These are phyloP conservation scores for Imbricaverruca yamaguchii DNA, from an alignment of 2,888 invertebrate species.

Conservation along the genomic window DNA sequence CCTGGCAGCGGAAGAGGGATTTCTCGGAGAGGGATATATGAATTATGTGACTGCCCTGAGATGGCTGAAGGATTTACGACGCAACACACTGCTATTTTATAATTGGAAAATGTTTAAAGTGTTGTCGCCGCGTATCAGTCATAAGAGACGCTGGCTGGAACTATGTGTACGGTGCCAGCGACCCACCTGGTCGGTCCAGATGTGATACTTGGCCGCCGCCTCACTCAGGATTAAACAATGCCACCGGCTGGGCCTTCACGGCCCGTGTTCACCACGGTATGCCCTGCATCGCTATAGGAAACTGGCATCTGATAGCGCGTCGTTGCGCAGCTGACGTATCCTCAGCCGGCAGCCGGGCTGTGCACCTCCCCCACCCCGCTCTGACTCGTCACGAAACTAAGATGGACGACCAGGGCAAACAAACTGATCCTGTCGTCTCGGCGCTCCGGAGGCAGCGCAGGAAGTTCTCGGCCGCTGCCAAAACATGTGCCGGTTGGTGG, in stretches of 20 bases:
- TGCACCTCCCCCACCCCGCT: neutral
- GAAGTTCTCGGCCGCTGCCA: slow-evolving; percentile 20
- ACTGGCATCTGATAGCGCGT: too few relatives aligned
- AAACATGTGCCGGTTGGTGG: slow-evolving; percentile 20
- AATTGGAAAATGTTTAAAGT: slow-evolving; percentile 15
- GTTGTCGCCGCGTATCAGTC: neutral
- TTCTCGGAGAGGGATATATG: slow-evolving; percentile 18
- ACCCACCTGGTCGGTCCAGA: neutral
- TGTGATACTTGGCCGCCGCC: neutral
- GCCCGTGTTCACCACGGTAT: neutral
- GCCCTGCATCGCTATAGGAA: neutral
- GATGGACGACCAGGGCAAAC: slow-evolving; percentile 8
- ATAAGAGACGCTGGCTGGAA: neutral
- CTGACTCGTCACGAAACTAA: neutral
- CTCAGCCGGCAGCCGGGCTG: neutral
- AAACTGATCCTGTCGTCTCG: slow-evolving; percentile 12
- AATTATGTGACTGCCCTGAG: slow-evolving; percentile 15
- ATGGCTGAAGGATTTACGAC: neutral
- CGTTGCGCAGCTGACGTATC: neutral
- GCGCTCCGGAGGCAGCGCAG: slow-evolving; percentile 1
- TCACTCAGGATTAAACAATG: neutral
- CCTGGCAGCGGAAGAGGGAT: slow-evolving; percentile 18
- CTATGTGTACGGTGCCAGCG: neutral
- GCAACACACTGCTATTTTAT: slow-evolving; percentile 5
- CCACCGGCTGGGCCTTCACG: neutral